Conservation (phyloP, 2,113 vertebrate species). For the Bostrychus sinensis region DNA sequence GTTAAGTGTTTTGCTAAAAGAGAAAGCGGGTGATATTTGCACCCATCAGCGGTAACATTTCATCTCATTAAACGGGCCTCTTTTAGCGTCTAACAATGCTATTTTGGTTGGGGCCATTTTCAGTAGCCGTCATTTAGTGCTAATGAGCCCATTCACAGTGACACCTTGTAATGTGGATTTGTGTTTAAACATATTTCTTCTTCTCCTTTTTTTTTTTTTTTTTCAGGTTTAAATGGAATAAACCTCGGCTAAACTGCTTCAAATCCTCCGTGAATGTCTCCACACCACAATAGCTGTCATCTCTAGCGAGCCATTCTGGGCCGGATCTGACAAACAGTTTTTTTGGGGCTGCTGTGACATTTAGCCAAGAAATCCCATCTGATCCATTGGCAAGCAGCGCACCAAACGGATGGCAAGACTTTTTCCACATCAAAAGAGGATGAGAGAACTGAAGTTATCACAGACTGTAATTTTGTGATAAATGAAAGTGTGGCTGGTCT, state of each 20-base stretch:
- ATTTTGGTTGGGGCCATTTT: not conserved
- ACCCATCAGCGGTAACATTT: not conserved
- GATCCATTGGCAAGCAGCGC: conserved; percentile 34
- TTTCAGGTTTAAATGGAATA: not conserved
- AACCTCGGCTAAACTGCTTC: not conserved
- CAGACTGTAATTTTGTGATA: not conserved
- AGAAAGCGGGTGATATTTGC: not conserved
- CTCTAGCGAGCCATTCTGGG: conserved; percentile 18
- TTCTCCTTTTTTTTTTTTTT: conserved; percentile 39
- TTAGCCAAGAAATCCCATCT: conserved; percentile 27
- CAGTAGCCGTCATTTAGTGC: conserved; percentile 2
- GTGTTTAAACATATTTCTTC: conserved; percentile 18
- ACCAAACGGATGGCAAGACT: conserved; percentile 24
- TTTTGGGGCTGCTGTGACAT: conserved; percentile 11
- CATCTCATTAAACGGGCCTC: not conserved
- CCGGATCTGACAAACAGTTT: conserved; percentile 27
- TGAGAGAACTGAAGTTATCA: not conserved
- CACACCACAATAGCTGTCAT: conserved; percentile 16
- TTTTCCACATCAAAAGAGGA: conserved; percentile 25
- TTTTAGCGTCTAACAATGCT: not conserved
- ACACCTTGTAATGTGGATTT: conserved; percentile 1
- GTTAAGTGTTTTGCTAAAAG: not conserved
- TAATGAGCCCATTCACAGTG: conserved; percentile 18
- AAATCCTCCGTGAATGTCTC: conserved; percentile 19
- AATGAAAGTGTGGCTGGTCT: not conserved